Evolutionary conservation across 2,888 invertebrate species (phyloP), one percentile per base, ranked within the genome.

Genomic region (Mimumesa dahlbomi): DNA sequence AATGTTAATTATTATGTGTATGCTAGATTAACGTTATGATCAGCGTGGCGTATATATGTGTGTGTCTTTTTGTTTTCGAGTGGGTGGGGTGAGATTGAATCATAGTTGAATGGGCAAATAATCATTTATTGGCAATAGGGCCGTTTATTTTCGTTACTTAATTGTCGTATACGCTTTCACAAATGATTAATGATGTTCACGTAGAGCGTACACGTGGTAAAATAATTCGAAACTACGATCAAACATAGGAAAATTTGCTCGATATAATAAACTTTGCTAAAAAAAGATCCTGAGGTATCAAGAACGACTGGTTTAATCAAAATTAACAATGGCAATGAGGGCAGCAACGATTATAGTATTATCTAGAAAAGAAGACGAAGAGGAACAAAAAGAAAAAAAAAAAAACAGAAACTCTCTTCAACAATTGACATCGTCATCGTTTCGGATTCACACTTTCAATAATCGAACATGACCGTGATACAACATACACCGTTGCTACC

Each of bases 281-380:
- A 71, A 71, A 71, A 72, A 63, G 49, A 59, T 70, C 54, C 63
- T 69, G 71, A 69, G 71, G 58, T 70, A 66, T 54, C 49, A 72
- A 72, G 70, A 72, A 65, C 48, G 46, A 38, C 11, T 34, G 48
- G 25, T 14, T 16, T 40, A 13, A 18, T 34, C 16, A 9, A 19
- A 19, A 18, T n/a, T n/a, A n/a, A n/a, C 11, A 2, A 31, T 40
- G 40, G 40, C 14, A 11, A 40, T 16, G 18, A 16, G 14, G 40
- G 16, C 9, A 16, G 40, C 14, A 16, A 40, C 14, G 7, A 34
- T n/a, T n/a, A n/a, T n/a, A n/a, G n/a, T n/a, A n/a, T n/a, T n/a
- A n/a, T n/a, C n/a, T n/a, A n/a, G n/a, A n/a, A n/a, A n/a, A n/a
- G n/a, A n/a, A n/a, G n/a, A n/a, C n/a, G n/a, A n/a, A n/a, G n/a